Base-by-base conservation (phyloP, 1,140 invertebrate species). In the Listronotus oregonensis region DNA sequence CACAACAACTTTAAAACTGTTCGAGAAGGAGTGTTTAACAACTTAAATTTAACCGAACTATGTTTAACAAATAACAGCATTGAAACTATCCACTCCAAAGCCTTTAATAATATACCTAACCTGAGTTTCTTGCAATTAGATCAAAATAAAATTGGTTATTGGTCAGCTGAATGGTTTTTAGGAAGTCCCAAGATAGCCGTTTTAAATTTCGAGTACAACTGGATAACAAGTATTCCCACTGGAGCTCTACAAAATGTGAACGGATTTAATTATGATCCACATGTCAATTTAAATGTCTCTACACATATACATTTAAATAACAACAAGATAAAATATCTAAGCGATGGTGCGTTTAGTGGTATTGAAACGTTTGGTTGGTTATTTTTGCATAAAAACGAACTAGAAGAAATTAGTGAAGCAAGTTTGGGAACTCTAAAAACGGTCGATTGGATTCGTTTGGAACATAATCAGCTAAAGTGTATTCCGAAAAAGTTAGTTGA, bases 21-120 rank as follows among this genome's bases (percentile, higher is more conserved):
- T 15, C 55, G 63, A 14, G 65, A 70, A 44, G 76, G 76, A 9
- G 75, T 78, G 12, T 78, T 78, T 47, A 75, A 75, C 49, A 70
- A 71, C 59, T 60, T 78, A 15, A 43, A 58, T 7, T 17, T 77
- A 11, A 71, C 64, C 15, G 73, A 75, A 63, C 56, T 78, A 15
- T 69, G 61, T 64, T 57, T 78, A 14, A 64, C 49, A 11, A 72
- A 75, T 40, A 78, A 78, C 64, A 70, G 66, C 34, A 78, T 78
- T 34, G 71, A 73, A 56, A 65, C 59, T 3, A 72, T 78, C 37
- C 71, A 76, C 21, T 58, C 64, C 0, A 66, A 59, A 14, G 75
- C 76, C 5, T 75, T 78, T 32, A 72, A 77, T 49, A 60, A 75
- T 60, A 69, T 78, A 56, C 70, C 74, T 0, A 70, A 75, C 39